Evolutionary conservation across 2,113 vertebrate genomes (phyloP).

Genomic region (Trichechus manatus): DNA sequence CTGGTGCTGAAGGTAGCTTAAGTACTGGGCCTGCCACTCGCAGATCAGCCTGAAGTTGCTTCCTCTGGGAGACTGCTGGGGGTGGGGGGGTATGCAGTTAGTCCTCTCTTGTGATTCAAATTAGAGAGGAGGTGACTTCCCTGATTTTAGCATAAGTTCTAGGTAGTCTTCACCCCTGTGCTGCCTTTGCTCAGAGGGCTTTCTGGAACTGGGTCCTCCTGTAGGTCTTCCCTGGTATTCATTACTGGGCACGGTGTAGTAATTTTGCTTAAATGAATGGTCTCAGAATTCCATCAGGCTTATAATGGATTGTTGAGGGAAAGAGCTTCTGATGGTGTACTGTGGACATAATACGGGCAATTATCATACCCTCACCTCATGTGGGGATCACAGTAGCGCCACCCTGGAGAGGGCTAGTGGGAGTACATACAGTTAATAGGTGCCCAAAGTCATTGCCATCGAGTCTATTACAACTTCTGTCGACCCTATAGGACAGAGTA

Average conservation of each 20-base stretch:
- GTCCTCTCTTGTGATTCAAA: neutral
- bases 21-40: neutral
- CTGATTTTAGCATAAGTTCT: neutral
- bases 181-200: neutral
- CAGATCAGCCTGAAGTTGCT: neutral
- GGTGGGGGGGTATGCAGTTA: neutral
- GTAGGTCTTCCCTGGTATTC: neutral
- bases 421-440: neutral
- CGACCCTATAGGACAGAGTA: too few species aligned
- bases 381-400: neutral
- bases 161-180: neutral
- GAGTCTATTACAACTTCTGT: too few species aligned
- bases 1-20: neutral
- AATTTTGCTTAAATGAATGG: constrained; percentile 34
- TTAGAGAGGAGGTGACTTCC: neutral
- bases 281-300: constrained; percentile 16
- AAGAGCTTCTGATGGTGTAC: neutral
- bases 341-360: neutral
- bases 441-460: too few species aligned
- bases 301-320: constrained; percentile 1
- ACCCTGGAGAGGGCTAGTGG: neutral
- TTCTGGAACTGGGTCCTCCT: neutral
- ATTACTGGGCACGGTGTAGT: neutral
- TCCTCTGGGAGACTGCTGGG: constrained; percentile 4
- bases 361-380: neutral